Evolutionary conservation across 2,113 vertebrate species (phyloP).

Genomic region (Condylura cristata): DNA sequence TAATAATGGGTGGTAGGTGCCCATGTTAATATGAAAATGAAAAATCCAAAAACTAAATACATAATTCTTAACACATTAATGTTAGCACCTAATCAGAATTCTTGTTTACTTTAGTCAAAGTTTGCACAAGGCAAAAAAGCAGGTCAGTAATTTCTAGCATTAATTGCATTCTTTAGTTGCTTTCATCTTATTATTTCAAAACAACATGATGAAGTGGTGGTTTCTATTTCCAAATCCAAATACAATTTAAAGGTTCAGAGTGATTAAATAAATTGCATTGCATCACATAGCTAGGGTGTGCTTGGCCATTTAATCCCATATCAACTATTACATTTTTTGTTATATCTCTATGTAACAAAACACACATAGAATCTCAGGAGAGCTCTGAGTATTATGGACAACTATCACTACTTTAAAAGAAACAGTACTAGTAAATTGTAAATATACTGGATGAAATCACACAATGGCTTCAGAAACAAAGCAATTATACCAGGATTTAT

Average conservation of each 20-base stretch:
- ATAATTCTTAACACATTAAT: not conserved
- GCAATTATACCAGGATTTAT: not conserved
- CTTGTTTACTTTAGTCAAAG: not conserved
- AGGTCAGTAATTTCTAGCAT: not conserved
- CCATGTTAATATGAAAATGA: not conserved
- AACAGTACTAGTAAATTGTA: not conserved
- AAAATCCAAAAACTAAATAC: not conserved
- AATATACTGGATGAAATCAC: not conserved
- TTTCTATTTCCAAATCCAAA: not conserved
- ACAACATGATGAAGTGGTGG: not conserved
- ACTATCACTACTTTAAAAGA: not conserved
- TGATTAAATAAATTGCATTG: not conserved
- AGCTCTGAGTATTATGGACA: not conserved
- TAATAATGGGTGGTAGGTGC: not conserved
- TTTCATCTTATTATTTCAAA: constrained; percentile 30
- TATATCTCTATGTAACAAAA: not conserved
- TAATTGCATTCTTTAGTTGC: not conserved
- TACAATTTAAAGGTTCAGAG: not conserved
- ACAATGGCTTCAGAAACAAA: not conserved
- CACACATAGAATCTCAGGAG: not conserved
- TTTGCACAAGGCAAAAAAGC: not conserved
- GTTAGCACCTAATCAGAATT: not conserved
- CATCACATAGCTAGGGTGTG: not conserved
- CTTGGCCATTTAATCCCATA: not conserved
- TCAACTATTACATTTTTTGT: not conserved